These are phyloP conservation scores for Scartelaos histophorus DNA, from an alignment of 2,113 vertebrate genomes.

Conservation along the genomic window DNA sequence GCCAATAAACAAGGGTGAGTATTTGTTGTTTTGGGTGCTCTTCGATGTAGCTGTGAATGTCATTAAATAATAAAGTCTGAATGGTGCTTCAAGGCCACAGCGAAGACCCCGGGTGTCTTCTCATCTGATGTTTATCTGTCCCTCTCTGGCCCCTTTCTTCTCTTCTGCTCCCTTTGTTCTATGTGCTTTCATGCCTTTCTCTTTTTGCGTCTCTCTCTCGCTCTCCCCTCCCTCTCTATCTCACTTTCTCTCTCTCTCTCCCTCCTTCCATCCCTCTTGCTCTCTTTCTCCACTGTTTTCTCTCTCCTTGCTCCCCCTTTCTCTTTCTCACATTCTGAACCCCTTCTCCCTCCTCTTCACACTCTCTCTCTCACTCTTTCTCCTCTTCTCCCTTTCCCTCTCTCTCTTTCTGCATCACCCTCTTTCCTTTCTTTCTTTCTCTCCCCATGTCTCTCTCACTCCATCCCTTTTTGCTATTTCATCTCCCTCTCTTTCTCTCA, in stretches of 20 bases:
- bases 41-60: conserved; percentile 9
- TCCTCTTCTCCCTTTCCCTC: conserved; percentile 3
- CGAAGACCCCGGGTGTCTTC: conserved; percentile 6
- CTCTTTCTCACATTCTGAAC: conserved; percentile 33
- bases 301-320: conserved; percentile 5
- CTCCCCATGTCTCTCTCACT: too few relatives aligned
- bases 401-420: conserved; percentile 15
- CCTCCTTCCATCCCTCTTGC: conserved; percentile 25
- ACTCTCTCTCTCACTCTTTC: conserved; percentile 30
- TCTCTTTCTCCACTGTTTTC: conserved; percentile 22
- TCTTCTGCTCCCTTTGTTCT: conserved; percentile 37
- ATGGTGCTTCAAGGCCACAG: conserved; percentile 23
- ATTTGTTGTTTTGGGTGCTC: conserved; percentile 2
- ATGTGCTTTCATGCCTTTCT: conserved; percentile 31
- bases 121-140: conserved; percentile 23
- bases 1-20: conserved; percentile 3
- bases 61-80: conserved; percentile 7
- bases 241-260: conserved; percentile 35
- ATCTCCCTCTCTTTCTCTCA: background rate
- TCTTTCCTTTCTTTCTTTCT: conserved; percentile 18
- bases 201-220: background rate
- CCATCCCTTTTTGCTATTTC: background rate
- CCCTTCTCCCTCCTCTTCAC: conserved; percentile 1
- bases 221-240: too few relatives aligned
- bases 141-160: conserved; percentile 1